Conservation (phyloP, 2,113 vertebrate genomes). For the Orthonyx spaldingii region DNA sequence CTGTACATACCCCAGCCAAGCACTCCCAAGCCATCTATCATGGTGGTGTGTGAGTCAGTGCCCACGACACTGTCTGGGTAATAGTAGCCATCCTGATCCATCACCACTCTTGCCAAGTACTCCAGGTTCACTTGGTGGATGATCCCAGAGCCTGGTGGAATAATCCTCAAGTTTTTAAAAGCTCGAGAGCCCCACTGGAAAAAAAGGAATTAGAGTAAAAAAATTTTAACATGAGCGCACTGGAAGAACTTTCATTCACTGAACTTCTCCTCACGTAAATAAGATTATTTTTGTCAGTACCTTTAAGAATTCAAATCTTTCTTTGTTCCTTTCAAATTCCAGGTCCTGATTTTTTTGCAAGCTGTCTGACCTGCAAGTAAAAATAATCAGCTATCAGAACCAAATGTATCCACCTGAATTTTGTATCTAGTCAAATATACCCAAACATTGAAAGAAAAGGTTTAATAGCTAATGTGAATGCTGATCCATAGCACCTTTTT, state of each 20-base stretch:
- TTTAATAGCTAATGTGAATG: not conserved
- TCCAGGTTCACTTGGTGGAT: constrained; percentile 98
- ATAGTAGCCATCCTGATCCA: constrained; percentile 83
- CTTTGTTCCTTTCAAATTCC: constrained; percentile 96
- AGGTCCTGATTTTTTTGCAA: constrained; percentile 95
- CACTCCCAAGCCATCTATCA: constrained; percentile 94
- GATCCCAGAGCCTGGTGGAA: constrained; percentile 95
- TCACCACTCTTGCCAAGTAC: constrained; percentile 92
- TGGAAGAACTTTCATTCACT: not conserved
- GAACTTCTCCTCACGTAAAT: not conserved
- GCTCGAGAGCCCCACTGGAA: constrained; percentile 94
- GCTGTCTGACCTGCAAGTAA: constrained; percentile 83
- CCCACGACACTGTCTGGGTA: constrained; percentile 97
- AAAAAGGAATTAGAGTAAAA: not conserved
- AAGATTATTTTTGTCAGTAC: constrained; percentile 55
- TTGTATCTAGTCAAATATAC: not conserved
- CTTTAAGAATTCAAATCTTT: constrained; percentile 98
- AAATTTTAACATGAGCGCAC: not conserved
- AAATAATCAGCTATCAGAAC: not conserved
- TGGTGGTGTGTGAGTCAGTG: constrained; percentile 97
- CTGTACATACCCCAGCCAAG: constrained; percentile 91
- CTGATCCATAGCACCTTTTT: not conserved
- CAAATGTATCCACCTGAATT: not conserved
- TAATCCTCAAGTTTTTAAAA: constrained; percentile 93
- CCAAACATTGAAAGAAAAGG: not conserved